Evolutionary conservation across 2,797 vertebrate genomes (phyloP).

Genomic region (Enteromius afrohamiltoni): DNA sequence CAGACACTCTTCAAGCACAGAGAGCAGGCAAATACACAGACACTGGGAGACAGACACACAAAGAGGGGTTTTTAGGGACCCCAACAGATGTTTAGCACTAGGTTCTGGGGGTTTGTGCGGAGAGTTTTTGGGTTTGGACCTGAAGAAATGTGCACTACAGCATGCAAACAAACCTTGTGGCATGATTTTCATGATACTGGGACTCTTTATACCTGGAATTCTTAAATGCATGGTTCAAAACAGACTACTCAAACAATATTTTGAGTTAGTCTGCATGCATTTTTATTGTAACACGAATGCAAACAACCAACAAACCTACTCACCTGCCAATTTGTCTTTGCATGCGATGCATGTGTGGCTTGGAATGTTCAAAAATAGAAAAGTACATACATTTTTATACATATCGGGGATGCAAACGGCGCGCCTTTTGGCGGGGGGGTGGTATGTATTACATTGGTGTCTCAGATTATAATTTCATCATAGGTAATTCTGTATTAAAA

Average conservation of each 20-base stretch:
- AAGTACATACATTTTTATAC: too few species aligned
- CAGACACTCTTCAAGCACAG: conserved; percentile 34
- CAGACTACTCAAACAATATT: background rate
- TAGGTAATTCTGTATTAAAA: too few species aligned
- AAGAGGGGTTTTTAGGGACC: conserved; percentile 27
- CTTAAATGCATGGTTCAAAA: background rate
- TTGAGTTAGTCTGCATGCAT: background rate
- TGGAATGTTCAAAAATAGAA: background rate
- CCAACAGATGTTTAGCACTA: conserved; percentile 24
- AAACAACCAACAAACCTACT: too few species aligned
- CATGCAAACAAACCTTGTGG: conserved; percentile 20
- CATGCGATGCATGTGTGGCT: background rate
- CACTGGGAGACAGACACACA: conserved; percentile 11
- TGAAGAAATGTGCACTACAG: conserved; percentile 26
- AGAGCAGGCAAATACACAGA: conserved; percentile 32
- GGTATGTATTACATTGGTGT: too few species aligned
- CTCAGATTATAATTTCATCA: too few species aligned
- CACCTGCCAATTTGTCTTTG: background rate
- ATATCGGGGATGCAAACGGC: too few species aligned
- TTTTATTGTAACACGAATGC: background rate
- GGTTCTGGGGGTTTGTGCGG: conserved; percentile 24
- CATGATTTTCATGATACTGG: background rate
- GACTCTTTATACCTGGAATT: background rate
- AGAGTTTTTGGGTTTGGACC: conserved; percentile 42
- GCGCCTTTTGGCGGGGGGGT: too few species aligned